Base-by-base conservation (phyloP, 1,140 invertebrate genomes). In the Steinernema feltiae region DNA sequence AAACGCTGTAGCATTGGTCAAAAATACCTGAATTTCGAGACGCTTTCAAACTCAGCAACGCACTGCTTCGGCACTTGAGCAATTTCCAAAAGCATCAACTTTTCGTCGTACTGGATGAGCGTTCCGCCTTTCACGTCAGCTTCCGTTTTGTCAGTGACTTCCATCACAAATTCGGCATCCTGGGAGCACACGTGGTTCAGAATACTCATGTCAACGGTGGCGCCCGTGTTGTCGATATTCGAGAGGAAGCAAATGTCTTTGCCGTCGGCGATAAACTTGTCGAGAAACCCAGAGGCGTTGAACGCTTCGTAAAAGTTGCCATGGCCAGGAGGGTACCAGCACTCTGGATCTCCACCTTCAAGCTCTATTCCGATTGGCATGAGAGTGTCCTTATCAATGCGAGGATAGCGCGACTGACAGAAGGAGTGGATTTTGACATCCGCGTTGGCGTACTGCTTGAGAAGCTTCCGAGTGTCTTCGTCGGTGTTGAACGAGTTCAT, bases 401-500 rank as follows among this genome's bases (percentile, higher is more conserved):
- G 89, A 27, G 97, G 97, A 71, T 85, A 85, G 31, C 81, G 81
- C 12, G 84, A 86, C 89, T 99, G 97, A 87, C 95, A 95, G 88
- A 99, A 99, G 0, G 94, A 96, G 87, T 93, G 92, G 74, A 99
- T 81, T 15, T 77, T 30, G 29, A 84, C 76, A 48, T 74, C 35
- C 76, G 98, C 91, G 32, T 95, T 94, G 86, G 92, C 92, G 88
- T 99, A 99, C 87, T 98, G 99, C 74, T 93, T 90, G 73, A 99
- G 87, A 30, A 91, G 91, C 88, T 94, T 95, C 87, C 94, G 91
- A 0, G 97, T 99, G 83, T 99, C 97, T 82, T 94, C 94, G 84
- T 99, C 94, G 0, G 97, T 99, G 87, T 99, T 99, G 88, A 99
- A 99, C 0, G 96, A 99, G 88, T 99, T 97, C 97, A 99, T 99